Conservation (phyloP, 2,113 vertebrate genomes). For the cat (Felis catus) region DNA sequence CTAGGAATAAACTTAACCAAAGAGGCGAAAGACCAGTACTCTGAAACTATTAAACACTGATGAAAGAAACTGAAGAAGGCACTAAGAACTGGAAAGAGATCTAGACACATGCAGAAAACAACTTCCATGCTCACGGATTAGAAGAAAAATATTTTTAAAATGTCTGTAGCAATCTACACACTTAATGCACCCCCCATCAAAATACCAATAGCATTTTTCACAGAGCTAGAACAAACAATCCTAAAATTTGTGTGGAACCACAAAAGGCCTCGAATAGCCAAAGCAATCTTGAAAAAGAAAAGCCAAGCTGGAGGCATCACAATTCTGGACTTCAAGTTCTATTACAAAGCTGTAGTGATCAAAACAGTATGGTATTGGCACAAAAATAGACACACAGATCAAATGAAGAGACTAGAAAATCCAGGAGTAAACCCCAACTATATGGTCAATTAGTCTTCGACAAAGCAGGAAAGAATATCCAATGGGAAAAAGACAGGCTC, state of each 20-base stretch:
- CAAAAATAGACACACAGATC: not conserved
- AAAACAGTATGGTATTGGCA: not conserved
- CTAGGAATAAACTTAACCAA: not conserved
- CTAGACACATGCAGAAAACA: too few species aligned
- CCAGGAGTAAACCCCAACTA: not conserved
- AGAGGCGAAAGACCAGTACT: not conserved
- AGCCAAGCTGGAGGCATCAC: not conserved
- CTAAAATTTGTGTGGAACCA: not conserved
- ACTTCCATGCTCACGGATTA: too few species aligned
- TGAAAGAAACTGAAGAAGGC: not conserved
- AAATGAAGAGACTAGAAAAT: not conserved
- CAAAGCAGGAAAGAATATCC: not conserved
- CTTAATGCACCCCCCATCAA: not conserved
- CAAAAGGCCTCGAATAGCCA: not conserved
- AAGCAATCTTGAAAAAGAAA: not conserved
- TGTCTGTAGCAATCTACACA: too few species aligned
- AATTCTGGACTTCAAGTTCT: not conserved
- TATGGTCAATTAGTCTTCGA: not conserved
- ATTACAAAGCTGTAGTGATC: not conserved
- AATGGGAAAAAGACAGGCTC: not conserved
- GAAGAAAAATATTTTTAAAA: too few species aligned
- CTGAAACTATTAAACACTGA: not conserved
- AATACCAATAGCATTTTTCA: not conserved
- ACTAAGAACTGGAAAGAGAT: not conserved
- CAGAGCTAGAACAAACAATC: not conserved